Evolutionary conservation across 2,888 invertebrate species (phyloP).

Genomic region (Cantharis lateralis): DNA sequence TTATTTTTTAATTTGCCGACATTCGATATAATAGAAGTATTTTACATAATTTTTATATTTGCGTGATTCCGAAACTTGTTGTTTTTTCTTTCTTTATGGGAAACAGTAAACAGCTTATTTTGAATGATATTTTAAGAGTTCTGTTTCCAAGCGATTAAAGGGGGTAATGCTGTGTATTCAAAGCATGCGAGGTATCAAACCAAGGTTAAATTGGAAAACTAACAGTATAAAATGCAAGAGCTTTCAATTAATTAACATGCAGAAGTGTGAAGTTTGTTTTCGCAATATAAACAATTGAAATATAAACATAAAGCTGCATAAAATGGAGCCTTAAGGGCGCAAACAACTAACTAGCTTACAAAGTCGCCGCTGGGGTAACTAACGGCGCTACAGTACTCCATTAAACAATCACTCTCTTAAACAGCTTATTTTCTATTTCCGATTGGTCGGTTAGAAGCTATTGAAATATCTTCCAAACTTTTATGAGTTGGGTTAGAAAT

Average conservation of each 20-base stretch:
- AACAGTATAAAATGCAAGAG: too few relatives aligned
- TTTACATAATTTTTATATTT: not conserved
- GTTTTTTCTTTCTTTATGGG: too few relatives aligned
- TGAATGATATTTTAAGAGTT: not conserved
- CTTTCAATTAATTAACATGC: too few relatives aligned
- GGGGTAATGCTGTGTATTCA: too few relatives aligned
- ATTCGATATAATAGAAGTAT: not conserved
- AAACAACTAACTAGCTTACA: not conserved
- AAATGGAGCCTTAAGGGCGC: not conserved
- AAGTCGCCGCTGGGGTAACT: not conserved
- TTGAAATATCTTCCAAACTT: not conserved
- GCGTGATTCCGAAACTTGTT: too few relatives aligned
- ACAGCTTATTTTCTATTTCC: not conserved
- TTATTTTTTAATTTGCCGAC: not conserved
- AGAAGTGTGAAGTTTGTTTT: too few relatives aligned
- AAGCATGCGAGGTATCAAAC: too few relatives aligned
- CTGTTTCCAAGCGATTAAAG: too few relatives aligned
- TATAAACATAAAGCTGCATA: too few relatives aligned
- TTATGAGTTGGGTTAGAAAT: not conserved
- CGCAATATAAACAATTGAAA: too few relatives aligned
- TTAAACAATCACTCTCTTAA: not conserved
- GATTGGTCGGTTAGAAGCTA: too few relatives aligned
- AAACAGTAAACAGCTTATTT: not conserved
- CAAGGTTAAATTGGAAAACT: too few relatives aligned
- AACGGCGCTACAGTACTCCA: not conserved